Base-by-base conservation (phyloP, 2,113 vertebrate species). In the Sinocyclocheilus anshuiensis region DNA sequence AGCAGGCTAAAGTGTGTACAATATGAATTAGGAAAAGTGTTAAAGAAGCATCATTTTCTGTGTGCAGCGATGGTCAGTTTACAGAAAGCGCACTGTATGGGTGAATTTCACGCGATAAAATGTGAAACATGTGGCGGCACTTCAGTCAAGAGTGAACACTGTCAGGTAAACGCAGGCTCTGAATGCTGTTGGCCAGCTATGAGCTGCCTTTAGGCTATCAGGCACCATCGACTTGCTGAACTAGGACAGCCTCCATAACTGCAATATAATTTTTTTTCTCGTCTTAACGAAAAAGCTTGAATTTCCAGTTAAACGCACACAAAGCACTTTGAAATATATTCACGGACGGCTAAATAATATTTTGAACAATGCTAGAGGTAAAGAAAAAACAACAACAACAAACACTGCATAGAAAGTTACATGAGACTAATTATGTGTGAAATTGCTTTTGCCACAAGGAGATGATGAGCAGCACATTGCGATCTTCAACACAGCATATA, bases 21-120 rank as follows among this genome's bases (percentile, higher is more conserved):
- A 15, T 53, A 50, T 77, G 48, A 77, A 53, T 77, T 48, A 77
- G 75, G 39, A 74, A 77, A 59, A 53, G 13, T 29, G 13, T 53
- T 77, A 36, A 61, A 7, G 20, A 39, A 36, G 24, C 26, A 33
- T 18, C 18, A 13, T 57, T 57, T 78, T 26, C 50, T 10, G 33
- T 11, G 18, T 78, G 15, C 48, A 57, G 26, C 16, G 55, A 18
- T 12, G 76, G 50, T 55, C 24, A 77, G 16, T 77, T 55, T 77
- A 59, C 55, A 22, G 55, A 20, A 59, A 59, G 57, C 20, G 7
- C 6, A 57, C 18, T 8, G 45, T 5, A 9, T 55, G 24, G 45
- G 16, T 78, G 26, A 15, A 50, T 26, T 77, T 61, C 20, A 6
- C 22, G 18, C 1, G 3, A 26, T 77, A 26, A 48, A 76, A 42